phyloP scores from a whole-genome alignment of 2,797 vertebrate genomes.

The Holocentrus rufus region DNA sequence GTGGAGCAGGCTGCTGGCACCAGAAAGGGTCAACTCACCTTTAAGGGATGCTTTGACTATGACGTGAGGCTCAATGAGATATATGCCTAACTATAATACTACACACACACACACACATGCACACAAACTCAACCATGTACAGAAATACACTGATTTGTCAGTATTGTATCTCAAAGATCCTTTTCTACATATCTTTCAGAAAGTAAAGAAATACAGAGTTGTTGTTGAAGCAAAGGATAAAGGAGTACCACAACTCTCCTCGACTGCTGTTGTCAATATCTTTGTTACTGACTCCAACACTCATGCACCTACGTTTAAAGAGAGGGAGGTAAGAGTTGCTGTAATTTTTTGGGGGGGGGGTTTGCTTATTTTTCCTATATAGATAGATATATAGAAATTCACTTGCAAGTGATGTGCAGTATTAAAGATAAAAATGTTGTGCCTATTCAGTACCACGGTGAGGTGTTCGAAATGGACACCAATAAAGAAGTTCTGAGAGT shows the following conservation, averaged over 20 bases:
- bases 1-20: constrained; percentile 3
- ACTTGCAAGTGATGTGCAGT: background rate
- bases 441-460: constrained; percentile 61
- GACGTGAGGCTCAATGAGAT: constrained; percentile 74
- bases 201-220: constrained; percentile 70
- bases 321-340: constrained; percentile 53
- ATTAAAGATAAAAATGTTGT: constrained; percentile 23
- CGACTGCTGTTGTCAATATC: constrained; percentile 72
- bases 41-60: constrained; percentile 84
- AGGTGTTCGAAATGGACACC: constrained; percentile 67
- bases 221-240: constrained; percentile 78
- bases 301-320: constrained; percentile 79
- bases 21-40: constrained; percentile 56
- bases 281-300: constrained; percentile 81
- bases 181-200: constrained; percentile 68
- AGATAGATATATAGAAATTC: no score
- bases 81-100: background rate
- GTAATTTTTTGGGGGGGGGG: background rate
- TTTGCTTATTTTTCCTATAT: no score
- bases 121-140: background rate
- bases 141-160: background rate
- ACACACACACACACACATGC: background rate
- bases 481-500: constrained; percentile 70
- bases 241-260: constrained; percentile 73
- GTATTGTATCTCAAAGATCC: background rate